Conservation (phyloP, 2,888 invertebrate genomes). For the Amphipyra berbera region DNA sequence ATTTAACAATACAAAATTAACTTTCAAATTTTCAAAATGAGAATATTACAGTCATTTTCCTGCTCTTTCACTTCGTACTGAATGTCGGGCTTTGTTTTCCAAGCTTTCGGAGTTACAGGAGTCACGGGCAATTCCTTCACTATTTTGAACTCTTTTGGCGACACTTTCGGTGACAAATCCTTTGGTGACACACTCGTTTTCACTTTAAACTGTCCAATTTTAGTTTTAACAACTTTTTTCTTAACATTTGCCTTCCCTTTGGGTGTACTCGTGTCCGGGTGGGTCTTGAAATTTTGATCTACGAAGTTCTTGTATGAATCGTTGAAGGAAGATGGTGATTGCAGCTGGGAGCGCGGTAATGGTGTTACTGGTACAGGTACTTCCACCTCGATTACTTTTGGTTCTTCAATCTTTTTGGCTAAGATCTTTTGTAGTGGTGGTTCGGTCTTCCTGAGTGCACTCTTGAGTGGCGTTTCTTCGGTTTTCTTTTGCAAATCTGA, state of each 20-base stretch:
- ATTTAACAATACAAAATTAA: neutral
- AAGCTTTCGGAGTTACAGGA: neutral
- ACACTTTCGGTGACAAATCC: conserved; percentile 1
- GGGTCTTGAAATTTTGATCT: conserved; percentile 58
- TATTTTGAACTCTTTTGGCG: conserved; percentile 11
- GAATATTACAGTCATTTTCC: conserved; percentile 82
- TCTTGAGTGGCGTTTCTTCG: neutral
- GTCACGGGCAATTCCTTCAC: neutral
- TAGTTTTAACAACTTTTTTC: conserved; percentile 73
- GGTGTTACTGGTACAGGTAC: conserved; percentile 8
- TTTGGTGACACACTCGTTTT: conserved; percentile 56
- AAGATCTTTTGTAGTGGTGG: neutral
- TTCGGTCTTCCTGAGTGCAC: neutral
- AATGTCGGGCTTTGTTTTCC: conserved; percentile 55
- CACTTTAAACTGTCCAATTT: conserved; percentile 71
- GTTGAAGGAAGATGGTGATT: conserved; percentile 72
- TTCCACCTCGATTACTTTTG: neutral
- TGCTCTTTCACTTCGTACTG: conserved; percentile 80
- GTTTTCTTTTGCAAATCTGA: neutral
- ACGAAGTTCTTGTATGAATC: conserved; percentile 79
- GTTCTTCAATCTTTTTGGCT: conserved; percentile 1
- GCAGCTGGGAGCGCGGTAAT: conserved; percentile 16
- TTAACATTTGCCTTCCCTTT: conserved; percentile 19
- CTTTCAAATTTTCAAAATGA: conserved; percentile 76
- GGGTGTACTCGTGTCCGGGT: conserved; percentile 9